phyloP scores from a whole-genome alignment of 1,140 invertebrate species.

The Pygmarrhopalites habei region DNA sequence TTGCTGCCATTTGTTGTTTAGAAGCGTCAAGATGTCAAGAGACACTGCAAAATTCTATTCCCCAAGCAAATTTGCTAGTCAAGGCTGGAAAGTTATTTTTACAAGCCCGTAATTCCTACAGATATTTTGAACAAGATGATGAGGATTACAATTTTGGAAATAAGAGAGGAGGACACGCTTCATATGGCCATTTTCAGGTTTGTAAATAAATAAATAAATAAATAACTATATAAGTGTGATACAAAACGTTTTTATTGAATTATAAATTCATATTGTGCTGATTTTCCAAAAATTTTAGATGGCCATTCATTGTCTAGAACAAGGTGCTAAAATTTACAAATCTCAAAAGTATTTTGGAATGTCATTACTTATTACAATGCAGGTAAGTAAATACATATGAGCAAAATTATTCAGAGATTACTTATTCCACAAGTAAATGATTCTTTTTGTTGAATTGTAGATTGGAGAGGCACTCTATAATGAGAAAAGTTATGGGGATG shows the following conservation, averaged over 20 bases:
- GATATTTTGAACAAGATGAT: background rate
- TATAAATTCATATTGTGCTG: background rate
- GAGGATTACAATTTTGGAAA: constrained; percentile 10
- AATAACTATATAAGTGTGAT: background rate
- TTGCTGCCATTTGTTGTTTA: constrained; percentile 33
- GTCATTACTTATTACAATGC: constrained; percentile 1
- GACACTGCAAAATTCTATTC: constrained; percentile 27
- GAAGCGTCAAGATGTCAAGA: constrained; percentile 37
- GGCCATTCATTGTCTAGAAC: constrained; percentile 13
- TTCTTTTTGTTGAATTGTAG: constrained; percentile 1
- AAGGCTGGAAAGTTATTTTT: constrained; percentile 24
- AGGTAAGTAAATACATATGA: constrained; percentile 4
- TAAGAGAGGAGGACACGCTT: background rate
- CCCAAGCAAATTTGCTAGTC: constrained; percentile 26
- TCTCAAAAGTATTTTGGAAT: constrained; percentile 14
- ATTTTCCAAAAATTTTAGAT: constrained; percentile 12
- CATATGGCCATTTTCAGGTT: constrained; percentile 5
- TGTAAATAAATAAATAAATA: background rate
- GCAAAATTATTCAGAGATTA: background rate
- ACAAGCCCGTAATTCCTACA: constrained; percentile 5
- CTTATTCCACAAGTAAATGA: background rate
- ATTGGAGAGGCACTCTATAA: constrained; percentile 16
- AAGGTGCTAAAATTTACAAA: constrained; percentile 25
- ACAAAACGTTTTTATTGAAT: background rate
- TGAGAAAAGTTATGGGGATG: constrained; percentile 26